These are phyloP conservation scores for Lepus townsendii DNA, from an alignment of 2,797 vertebrate species.

Conservation along the genomic window DNA sequence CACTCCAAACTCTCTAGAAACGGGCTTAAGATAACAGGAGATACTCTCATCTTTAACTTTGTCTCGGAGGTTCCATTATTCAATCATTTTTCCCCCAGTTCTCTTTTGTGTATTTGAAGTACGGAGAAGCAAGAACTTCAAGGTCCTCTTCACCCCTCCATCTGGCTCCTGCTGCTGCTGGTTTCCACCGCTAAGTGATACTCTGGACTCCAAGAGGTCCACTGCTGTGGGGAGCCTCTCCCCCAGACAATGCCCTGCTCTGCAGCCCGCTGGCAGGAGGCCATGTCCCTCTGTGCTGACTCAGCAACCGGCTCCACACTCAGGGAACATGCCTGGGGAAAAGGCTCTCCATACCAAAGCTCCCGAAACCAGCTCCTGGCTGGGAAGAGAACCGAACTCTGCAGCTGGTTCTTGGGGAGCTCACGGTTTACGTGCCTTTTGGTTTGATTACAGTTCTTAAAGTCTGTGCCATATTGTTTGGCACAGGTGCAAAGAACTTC, in stretches of 20 bases:
- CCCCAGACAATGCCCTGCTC: conserved; percentile 70
- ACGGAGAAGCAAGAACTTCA: conserved; percentile 60
- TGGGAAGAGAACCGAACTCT: conserved; percentile 29
- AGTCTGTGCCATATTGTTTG: conserved; percentile 26
- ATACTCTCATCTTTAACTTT: conserved; percentile 52
- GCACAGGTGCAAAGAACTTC: not conserved
- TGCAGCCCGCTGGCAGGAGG: conserved; percentile 56
- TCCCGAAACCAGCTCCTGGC: conserved; percentile 45
- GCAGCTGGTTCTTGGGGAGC: not conserved
- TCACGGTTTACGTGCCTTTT: not conserved
- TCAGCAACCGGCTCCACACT: conserved; percentile 72
- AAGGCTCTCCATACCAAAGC: conserved; percentile 32
- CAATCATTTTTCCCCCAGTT: conserved; percentile 46
- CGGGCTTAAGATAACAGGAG: conserved; percentile 36
- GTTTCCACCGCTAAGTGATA: conserved; percentile 68
- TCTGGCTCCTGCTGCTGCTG: conserved; percentile 67
- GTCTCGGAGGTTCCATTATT: conserved; percentile 45
- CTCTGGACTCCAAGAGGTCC: conserved; percentile 52
- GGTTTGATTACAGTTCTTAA: not conserved
- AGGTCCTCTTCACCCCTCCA: conserved; percentile 56
- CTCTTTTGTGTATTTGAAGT: not conserved
- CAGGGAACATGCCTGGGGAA: conserved; percentile 24
- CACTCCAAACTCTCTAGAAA: conserved; percentile 45
- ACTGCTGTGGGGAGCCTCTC: conserved; percentile 54
- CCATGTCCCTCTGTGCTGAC: conserved; percentile 75